Evolutionary conservation across 1,140 invertebrate species (phyloP).

Genomic region (Acromyrmex heyeri): DNA sequence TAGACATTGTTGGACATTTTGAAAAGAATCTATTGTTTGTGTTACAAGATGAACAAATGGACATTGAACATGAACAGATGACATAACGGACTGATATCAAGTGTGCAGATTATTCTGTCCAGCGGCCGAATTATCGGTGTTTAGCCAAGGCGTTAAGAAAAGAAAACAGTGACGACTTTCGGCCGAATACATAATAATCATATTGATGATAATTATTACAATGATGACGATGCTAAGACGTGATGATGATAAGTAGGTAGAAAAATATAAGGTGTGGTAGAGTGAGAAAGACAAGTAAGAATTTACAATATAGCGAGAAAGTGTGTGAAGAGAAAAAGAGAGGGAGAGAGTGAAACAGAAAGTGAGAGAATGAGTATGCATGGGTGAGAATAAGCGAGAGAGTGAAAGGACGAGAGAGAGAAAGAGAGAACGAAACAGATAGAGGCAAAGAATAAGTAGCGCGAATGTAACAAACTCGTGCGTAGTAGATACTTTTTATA

Average conservation of each 20-base stretch:
- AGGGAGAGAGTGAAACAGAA: not conserved
- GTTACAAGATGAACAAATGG: conserved; percentile 81
- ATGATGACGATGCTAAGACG: conserved; percentile 25
- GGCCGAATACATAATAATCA: conserved; percentile 32
- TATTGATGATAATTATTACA: conserved; percentile 42
- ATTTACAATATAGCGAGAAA: conserved; percentile 27
- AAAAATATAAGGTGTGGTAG: conserved; percentile 43
- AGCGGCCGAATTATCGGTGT: conserved; percentile 49
- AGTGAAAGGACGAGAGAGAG: conserved; percentile 14
- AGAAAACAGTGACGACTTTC: conserved; percentile 44
- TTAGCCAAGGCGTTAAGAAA: conserved; percentile 26
- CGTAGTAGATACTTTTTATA: conserved; percentile 76
- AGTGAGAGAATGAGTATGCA: conserved; percentile 6
- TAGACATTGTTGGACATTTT: conserved; percentile 86
- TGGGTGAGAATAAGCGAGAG: conserved; percentile 27
- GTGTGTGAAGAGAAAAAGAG: not conserved
- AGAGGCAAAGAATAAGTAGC: conserved; percentile 54
- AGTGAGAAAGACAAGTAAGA: conserved; percentile 37
- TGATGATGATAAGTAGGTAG: conserved; percentile 23
- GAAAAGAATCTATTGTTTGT: conserved; percentile 86
- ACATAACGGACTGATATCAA: conserved; percentile 65
- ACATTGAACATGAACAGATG: conserved; percentile 38
- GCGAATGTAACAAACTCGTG: conserved; percentile 73
- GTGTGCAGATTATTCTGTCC: conserved; percentile 45
- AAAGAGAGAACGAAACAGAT: conserved; percentile 11